Base-by-base conservation (phyloP, 2,797 vertebrate species). In the Brotula barbata region DNA sequence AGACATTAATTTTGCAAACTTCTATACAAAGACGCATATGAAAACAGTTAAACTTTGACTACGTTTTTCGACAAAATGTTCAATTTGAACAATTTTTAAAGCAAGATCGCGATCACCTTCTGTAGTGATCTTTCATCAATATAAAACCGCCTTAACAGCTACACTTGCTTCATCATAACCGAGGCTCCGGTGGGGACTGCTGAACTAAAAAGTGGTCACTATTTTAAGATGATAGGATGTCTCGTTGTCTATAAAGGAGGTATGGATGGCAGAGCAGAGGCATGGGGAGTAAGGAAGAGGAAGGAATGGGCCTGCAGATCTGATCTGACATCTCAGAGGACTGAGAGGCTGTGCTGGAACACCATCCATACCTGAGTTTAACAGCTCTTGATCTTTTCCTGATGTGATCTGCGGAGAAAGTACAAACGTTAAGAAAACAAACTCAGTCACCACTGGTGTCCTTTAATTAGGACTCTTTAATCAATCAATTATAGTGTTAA, bases 291-390 rank as follows among this genome's bases (percentile, higher is more conserved):
- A 34, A 5, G 51, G 33, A 15, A 3, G 19, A 11, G 25, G 53
- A 5, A 21, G 45, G 9, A 33, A 33, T 2, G 20, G 7, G 39
- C 39, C 57, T 36, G 36, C 42, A 47, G 65, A 66, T 67, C 34
- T 64, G 66, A 78, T 76, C 43, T 73, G 53, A 80, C 65, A 77
- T 43, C 77, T n/a, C 45, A 23, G 50, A 45, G 60, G 62, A 62
- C 57, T 8, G 47, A 68, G 43, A 58, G 34, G 52, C 69, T 10
- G 46, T 15, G 19, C 78, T 72, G 58, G 77, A 50, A 71, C 68
- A 64, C 68, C 34, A 59, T 69, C 76, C 71, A 50, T 46, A 70
- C 63, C 63, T 83, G 6, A 36, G 84, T 86, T 58, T 78, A 84
- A 73, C 78, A 72, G 86, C 81, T 7, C 6, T 45, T 68, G 56